These are phyloP conservation scores for Xylota segnis DNA, from an alignment of 2,888 invertebrate genomes.

Conservation along the genomic window DNA sequence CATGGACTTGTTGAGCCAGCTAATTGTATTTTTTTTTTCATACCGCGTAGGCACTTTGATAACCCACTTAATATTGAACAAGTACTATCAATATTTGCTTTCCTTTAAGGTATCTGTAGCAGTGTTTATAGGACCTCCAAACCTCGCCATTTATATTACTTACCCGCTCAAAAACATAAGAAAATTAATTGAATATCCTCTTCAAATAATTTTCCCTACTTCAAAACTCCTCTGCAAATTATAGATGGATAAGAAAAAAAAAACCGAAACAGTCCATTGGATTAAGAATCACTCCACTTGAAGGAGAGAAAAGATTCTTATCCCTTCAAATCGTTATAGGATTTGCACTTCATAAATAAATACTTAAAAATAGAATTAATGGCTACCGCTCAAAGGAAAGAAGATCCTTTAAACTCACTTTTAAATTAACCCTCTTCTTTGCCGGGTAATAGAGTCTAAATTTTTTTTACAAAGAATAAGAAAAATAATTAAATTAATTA, in stretches of 20 bases:
- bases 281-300: neutral
- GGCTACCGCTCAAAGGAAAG: constrained; percentile 11
- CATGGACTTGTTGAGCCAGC: too few species aligned
- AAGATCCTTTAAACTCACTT: constrained; percentile 21
- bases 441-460: neutral
- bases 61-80: too few species aligned
- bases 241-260: neutral
- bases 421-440: constrained; percentile 28
- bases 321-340: constrained; percentile 8
- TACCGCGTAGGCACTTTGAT: too few species aligned
- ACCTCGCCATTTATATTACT: too few species aligned
- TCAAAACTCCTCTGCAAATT: neutral
- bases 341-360: constrained; percentile 54
- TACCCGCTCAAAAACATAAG: too few species aligned
- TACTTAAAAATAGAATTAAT: constrained; percentile 13
- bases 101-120: too few species aligned
- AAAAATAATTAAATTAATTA: constrained; percentile 54
- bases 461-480: neutral
- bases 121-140: too few species aligned
- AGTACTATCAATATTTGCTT: too few species aligned
- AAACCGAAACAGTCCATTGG: too few species aligned
- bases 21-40: too few species aligned
- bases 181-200: neutral
- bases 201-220: neutral
- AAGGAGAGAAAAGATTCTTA: neutral